Conservation (phyloP, 2,797 vertebrate species). For the Diplodus sargus region DNA sequence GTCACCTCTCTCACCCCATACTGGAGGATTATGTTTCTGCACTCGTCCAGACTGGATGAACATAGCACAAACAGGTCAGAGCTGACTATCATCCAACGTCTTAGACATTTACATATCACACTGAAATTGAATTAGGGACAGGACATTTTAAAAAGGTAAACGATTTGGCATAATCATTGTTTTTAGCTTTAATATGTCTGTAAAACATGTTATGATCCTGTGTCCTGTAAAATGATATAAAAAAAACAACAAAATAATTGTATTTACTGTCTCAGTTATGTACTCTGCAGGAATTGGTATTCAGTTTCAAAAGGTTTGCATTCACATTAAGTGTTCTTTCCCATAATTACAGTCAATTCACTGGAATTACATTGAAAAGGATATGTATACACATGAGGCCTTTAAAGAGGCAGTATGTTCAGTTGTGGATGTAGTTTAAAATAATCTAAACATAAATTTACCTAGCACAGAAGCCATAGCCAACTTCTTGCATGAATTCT, state of each 20-base stretch:
- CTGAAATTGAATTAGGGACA: neutral
- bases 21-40: conserved; percentile 98
- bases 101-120: neutral
- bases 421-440: neutral
- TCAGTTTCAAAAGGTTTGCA: neutral
- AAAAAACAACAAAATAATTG: no score
- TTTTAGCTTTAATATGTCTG: neutral
- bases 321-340: neutral
- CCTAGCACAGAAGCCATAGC: conserved; percentile 99
- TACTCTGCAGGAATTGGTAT: neutral
- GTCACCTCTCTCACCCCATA: conserved; percentile 98
- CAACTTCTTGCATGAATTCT: conserved; percentile 99
- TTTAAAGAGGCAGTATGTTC: neutral
- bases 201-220: neutral
- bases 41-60: conserved; percentile 93
- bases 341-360: neutral
- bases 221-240: no score
- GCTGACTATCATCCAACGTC: neutral
- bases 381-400: neutral
- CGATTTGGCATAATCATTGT: neutral
- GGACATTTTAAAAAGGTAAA: neutral
- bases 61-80: neutral
- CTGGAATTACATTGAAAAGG: neutral
- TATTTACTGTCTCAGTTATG: neutral
- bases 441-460: conserved; percentile 57